These are phyloP conservation scores for Mohoua ochrocephala DNA, from an alignment of 2,113 vertebrate species.

Conservation along the genomic window DNA sequence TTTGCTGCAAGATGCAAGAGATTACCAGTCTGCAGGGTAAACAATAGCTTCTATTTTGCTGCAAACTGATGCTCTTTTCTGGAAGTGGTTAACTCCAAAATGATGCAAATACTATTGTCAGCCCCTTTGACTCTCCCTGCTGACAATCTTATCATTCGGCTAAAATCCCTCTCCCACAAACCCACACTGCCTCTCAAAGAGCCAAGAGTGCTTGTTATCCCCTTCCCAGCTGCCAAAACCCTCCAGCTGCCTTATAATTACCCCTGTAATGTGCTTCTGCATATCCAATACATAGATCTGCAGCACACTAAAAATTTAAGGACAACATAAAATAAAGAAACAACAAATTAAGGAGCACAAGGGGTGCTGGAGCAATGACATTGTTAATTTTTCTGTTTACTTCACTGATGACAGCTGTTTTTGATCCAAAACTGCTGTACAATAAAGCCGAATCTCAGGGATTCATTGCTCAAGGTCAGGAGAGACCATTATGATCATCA, in stretches of 20 bases:
- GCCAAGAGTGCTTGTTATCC: conserved; percentile 49
- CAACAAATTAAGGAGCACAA: neutral
- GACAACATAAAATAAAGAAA: conserved; percentile 22
- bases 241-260: conserved; percentile 49
- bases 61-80: conserved; percentile 5
- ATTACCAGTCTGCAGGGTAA: neutral
- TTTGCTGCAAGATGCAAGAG: neutral
- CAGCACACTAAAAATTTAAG: conserved; percentile 13
- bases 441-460: conserved; percentile 30
- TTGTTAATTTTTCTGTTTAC: conserved; percentile 21
- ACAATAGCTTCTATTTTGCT: neutral
- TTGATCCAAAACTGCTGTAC: neutral
- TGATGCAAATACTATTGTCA: conserved; percentile 23
- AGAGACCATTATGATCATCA: neutral
- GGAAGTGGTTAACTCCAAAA: conserved; percentile 42
- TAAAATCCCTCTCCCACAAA: conserved; percentile 30
- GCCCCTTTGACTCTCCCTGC: neutral
- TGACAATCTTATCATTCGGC: conserved; percentile 45
- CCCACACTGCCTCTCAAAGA: neutral
- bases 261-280: conserved; percentile 7
- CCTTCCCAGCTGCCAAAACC: conserved; percentile 49
- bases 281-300: neutral
- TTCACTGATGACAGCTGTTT: conserved; percentile 21
- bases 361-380: neutral
- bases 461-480: conserved; percentile 22